Evolutionary conservation across 2,888 invertebrate species (phyloP).

Genomic region (Zelleria hepariella): DNA sequence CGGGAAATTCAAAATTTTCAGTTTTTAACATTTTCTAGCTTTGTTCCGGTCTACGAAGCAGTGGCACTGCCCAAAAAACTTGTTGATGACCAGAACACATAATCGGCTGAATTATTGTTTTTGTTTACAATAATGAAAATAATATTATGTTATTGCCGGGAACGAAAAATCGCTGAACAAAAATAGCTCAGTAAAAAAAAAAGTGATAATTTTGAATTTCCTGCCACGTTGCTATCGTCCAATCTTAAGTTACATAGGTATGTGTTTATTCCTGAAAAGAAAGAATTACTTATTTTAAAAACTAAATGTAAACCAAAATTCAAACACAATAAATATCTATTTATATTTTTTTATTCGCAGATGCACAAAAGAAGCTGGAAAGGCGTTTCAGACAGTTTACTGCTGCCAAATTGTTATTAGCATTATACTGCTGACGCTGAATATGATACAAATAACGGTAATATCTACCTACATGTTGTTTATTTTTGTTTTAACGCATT

Average conservation of each 20-base stretch:
- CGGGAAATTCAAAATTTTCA: too few relatives aligned
- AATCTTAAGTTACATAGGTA: too few relatives aligned
- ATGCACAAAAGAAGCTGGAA: slow-evolving; percentile 25
- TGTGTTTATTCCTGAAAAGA: not conserved
- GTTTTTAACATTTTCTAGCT: too few relatives aligned
- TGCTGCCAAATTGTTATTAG: slow-evolving; percentile 17
- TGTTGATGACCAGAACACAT: too few relatives aligned
- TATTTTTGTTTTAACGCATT: not conserved
- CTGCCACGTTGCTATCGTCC: too few relatives aligned
- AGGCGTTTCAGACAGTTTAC: slow-evolving; percentile 6
- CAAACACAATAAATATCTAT: not conserved
- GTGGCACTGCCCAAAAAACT: too few relatives aligned
- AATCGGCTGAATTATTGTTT: too few relatives aligned
- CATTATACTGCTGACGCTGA: slow-evolving; percentile 5
- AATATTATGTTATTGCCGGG: too few relatives aligned
- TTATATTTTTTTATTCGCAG: slow-evolving; percentile 15
- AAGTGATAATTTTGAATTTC: too few relatives aligned
- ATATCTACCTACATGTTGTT: not conserved
- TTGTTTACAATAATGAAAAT: too few relatives aligned
- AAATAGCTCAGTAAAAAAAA: not conserved
- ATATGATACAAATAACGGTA: slow-evolving; percentile 12
- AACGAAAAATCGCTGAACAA: too few relatives aligned
- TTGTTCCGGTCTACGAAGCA: too few relatives aligned
- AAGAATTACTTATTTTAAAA: not conserved
- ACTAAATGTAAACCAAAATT: not conserved